Base-by-base conservation (phyloP, 2,888 invertebrate species). In the Drosophila ustulata region DNA sequence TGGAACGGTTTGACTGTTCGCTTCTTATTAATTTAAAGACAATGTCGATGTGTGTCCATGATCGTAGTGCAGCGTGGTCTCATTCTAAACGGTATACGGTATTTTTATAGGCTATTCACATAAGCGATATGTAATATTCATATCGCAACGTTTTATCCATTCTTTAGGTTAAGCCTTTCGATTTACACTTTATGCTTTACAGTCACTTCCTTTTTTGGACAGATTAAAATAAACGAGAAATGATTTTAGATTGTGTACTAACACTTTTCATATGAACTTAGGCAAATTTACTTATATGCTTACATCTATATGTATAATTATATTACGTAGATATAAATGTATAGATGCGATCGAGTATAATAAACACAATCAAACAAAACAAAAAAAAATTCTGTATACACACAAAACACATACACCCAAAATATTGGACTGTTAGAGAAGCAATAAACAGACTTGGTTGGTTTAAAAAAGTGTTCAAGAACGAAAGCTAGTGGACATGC, bases 371-470 rank as follows among this genome's bases (percentile, higher is more conserved):
- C 46, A 34, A 59, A 39, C 51, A 78, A 77, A 77, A 77, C 72
- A 77, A 72, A 45, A 67, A 67, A 61, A 71, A 77, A 65, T 72
- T 73, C 58, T 78, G 78, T 75, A 78, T 75, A 75, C 78, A 75
- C 39, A 77, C 78, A 75, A 72, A 75, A 58, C 59, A 41, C 52
- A 53, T 50, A 30, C 47, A 43, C 55, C 50, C 50, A 46, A 49
- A 41, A 51, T 41, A 62, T 58, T 57, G 43, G 64, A 75, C 64
- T 64, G 57, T 68, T 78, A 62, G 34, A 25, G 37, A 65, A 61
- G 65, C 30, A 34, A 13, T 43, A 37, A 37, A 41, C 37, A 7
- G 5, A 37, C 2, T 37, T 37, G 4, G 1, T 13, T 39, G 6
- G 6, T 18, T 13, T 41, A 18, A 13, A 41, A 18, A 18, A 13